Conservation (phyloP, 2,113 vertebrate genomes). For the Festucalex cinctus region DNA sequence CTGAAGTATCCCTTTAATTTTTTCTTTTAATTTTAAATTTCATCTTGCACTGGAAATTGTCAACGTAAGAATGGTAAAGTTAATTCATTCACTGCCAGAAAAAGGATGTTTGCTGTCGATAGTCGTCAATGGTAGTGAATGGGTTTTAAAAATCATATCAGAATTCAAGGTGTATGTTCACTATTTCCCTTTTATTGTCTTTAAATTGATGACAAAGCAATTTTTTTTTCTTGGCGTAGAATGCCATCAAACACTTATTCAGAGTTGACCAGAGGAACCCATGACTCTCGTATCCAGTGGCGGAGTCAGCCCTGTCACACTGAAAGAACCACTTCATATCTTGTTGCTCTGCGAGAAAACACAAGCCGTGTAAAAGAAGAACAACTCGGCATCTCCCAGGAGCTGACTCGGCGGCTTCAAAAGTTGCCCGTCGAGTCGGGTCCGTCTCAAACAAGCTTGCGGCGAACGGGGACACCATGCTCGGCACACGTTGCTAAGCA, state of each 20-base stretch:
- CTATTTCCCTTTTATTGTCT: too few relatives aligned
- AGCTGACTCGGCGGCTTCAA: background rate
- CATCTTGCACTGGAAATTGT: too few relatives aligned
- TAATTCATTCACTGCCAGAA: too few relatives aligned
- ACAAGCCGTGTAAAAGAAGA: background rate
- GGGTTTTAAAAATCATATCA: too few relatives aligned
- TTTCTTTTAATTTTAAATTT: too few relatives aligned
- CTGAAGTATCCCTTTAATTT: too few relatives aligned
- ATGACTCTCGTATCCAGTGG: background rate
- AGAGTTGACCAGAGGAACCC: background rate
- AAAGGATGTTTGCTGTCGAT: too few relatives aligned
- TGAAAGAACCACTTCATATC: background rate
- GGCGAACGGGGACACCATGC: conserved; percentile 24
- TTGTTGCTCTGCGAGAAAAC: background rate
- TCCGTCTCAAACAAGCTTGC: background rate
- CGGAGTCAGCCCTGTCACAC: background rate
- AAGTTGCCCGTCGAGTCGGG: background rate
- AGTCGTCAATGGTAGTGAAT: too few relatives aligned
- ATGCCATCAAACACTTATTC: background rate
- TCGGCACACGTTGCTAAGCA: conserved; percentile 52
- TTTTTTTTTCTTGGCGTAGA: background rate
- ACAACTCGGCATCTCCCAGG: background rate
- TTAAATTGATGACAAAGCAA: too few relatives aligned
- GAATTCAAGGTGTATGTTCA: too few relatives aligned
- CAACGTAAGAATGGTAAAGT: too few relatives aligned